phyloP scores from a whole-genome alignment of 2,797 vertebrate genomes.

The Trematomus bernacchii region DNA sequence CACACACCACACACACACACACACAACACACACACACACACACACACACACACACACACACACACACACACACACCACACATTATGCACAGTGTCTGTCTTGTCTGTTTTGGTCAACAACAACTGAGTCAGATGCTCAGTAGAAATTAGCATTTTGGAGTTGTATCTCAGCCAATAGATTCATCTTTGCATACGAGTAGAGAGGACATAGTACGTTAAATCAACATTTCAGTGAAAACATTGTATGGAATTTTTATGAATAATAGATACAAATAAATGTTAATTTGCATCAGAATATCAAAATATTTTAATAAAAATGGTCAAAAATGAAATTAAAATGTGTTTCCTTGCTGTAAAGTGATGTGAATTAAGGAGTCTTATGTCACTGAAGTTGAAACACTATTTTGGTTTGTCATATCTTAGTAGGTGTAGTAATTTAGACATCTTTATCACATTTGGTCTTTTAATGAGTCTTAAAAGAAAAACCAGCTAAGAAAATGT shows the following conservation, averaged over 20 bases:
- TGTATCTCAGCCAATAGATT: constrained; percentile 44
- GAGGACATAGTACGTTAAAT: neutral
- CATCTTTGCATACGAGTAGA: constrained; percentile 22
- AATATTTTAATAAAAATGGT: neutral
- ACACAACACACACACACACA: constrained; percentile 29
- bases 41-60: constrained; percentile 22
- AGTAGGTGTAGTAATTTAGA: neutral
- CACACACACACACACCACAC: constrained; percentile 16
- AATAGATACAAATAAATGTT: neutral
- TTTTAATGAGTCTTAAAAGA: constrained; percentile 19
- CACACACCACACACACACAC: neutral
- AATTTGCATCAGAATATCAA: neutral
- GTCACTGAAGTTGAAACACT: constrained; percentile 3
- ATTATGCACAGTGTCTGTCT: constrained; percentile 48
- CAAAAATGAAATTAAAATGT: neutral
- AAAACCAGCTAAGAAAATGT: constrained; percentile 12
- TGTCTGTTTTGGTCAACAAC: constrained; percentile 47
- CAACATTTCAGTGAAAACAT: neutral
- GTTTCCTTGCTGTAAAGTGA: neutral
- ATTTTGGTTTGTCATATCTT: constrained; percentile 13
- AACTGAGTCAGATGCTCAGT: constrained; percentile 40
- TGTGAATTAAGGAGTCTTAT: neutral
- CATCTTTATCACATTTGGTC: neutral
- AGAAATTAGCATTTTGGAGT: constrained; percentile 51
- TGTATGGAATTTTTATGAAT: constrained; percentile 1